Evolutionary conservation across 1,140 invertebrate genomes (phyloP).

Genomic region (Scaptomyza graminum): DNA sequence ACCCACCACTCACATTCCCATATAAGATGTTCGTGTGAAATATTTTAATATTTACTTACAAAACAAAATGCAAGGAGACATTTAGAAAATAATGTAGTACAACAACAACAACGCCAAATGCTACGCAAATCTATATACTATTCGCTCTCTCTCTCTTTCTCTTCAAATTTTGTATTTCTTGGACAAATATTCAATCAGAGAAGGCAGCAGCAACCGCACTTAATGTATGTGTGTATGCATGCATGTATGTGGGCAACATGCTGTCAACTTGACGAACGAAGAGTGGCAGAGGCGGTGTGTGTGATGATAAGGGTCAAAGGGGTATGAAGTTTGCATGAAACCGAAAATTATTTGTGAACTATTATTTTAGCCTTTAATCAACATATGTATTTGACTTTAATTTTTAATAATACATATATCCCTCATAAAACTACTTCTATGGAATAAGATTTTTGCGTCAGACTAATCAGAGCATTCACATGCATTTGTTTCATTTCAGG

Average conservation of each 20-base stretch:
- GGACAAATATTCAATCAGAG: slow-evolving; percentile 54
- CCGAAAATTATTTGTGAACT: background rate
- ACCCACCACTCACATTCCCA: background rate
- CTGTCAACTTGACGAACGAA: slow-evolving; percentile 37
- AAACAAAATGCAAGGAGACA: slow-evolving; percentile 38
- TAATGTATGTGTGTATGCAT: background rate
- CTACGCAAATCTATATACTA: slow-evolving; percentile 27
- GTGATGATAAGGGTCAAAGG: background rate
- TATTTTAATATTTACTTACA: slow-evolving; percentile 71
- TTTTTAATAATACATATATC: background rate
- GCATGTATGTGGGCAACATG: slow-evolving; percentile 43
- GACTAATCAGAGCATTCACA: slow-evolving; percentile 59
- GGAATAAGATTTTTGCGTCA: background rate
- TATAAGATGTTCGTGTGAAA: slow-evolving; percentile 67
- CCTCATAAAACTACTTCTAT: background rate
- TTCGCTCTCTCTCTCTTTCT: background rate
- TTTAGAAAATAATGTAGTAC: background rate
- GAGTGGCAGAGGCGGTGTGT: slow-evolving; percentile 31
- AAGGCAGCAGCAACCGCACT: slow-evolving; percentile 38
- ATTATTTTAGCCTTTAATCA: too few relatives aligned
- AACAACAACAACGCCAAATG: slow-evolving; percentile 2
- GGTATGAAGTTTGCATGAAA: background rate
- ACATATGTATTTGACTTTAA: too few relatives aligned
- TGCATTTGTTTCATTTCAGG: slow-evolving; percentile 45
- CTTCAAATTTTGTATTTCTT: slow-evolving; percentile 37